Base-by-base conservation (phyloP, 2,888 invertebrate genomes). In the Autographa pulchrina region DNA sequence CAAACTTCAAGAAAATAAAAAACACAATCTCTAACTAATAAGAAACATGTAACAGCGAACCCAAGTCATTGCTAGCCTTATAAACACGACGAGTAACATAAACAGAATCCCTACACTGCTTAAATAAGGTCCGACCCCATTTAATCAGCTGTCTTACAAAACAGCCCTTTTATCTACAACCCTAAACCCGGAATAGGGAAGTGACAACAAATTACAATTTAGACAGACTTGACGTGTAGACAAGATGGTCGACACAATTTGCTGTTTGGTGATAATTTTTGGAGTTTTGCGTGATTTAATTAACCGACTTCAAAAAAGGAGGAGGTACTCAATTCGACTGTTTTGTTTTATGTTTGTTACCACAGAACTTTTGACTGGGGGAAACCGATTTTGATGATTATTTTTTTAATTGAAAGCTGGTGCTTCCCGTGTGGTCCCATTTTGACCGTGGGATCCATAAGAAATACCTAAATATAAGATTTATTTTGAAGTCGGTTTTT, bases 101-200 rank as follows among this genome's bases (percentile, higher is more conserved):
- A 83, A 77, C 85, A 71, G 81, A 83, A 83, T 65, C 83, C 85
- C 70, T 75, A 82, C 80, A 72, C 68, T 77, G 86, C 84, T 80
- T 87, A 90, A 92, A 90, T 89, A 87, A 88, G 87, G 80, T 76
- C 88, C 90, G 86, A 91, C 91, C 86, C 87, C 92, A 88, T 91
- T 91, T 93, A 94, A 94, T 94, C 94, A 93, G 88, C 81, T 78
- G 83, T 86, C 89, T 90, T 90, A 91, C 89, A 86, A 86, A 89
- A 89, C 89, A 90, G 86, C 86, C 89, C 91, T 92, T 93, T 93
- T 94, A 94, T 94, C 94, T 92, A 86, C 89, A 88, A 86, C 84
- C 80, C 82, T 79, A 82, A 88, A 87, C 86, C 85, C 87, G 88
- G 61, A 73, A 68, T 75, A 72, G 84, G 82, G 82, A 63, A 87